Base-by-base conservation (phyloP, 2,888 invertebrate species). In the Neoscelio sp. region DNA sequence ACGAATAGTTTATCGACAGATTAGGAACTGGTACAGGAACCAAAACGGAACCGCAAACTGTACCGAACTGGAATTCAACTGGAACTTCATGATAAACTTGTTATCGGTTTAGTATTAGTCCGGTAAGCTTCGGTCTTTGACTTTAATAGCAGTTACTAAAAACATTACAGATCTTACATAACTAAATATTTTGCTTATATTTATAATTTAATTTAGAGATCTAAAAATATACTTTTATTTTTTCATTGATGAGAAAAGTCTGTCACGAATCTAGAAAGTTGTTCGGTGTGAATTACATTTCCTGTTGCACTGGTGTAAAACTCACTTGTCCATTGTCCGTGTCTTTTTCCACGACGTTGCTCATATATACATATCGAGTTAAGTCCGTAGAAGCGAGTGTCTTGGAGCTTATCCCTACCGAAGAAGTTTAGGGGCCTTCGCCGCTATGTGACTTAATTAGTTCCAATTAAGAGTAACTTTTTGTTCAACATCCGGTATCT, bases 401-500 rank as follows among this genome's bases (percentile, higher is more conserved):
- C 48, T 64, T 64, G 8, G 18, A 35, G 20, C 33, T 64, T 33
- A 42, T 15, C 42, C 54, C 28, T 42, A 28, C 2, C 10, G 30
- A 54, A 56, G 46, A 46, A 26, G 26, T 17, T 56, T 17, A 35
- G 20, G 33, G 44, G 35, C 44, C 30, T 60, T 48, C 28, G 38
- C 18, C 40, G 10, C 33, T 52, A 38, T 46, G 30, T 56, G 54
- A 64, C 64, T 73, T 60, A 64, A 73, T 73, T 73, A 73, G 52
- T 35, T 15, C 35, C 73, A 73, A 62, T 73, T 62, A 73, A 64
- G 54, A 52, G 7, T 26, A 18, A 23, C 40, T 73, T 71, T 73
- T 73, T 73, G 62, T 73, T 64, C 54, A 17, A 73, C 73, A 54
- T 73, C 73, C 73, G 73, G 60, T 44, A 42, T 73, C 64, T 73